Evolutionary conservation across 2,888 invertebrate species (phyloP).

Genomic region (Chrysina gloriosa): DNA sequence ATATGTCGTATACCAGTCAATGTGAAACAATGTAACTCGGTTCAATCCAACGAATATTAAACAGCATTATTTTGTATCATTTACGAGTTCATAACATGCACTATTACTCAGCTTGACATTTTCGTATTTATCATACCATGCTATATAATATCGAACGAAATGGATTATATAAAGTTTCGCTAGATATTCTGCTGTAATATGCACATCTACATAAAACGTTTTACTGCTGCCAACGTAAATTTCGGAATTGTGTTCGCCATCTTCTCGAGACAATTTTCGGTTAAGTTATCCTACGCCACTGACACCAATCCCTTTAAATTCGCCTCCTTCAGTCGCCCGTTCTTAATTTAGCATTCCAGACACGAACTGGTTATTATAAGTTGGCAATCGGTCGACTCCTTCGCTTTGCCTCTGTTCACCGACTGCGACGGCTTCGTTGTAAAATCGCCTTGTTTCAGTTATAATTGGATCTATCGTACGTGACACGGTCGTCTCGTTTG

Average conservation of each 20-base stretch:
- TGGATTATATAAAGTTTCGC: too few relatives aligned
- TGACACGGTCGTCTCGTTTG: slow-evolving; percentile 44
- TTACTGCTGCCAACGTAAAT: background rate
- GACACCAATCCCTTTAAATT: background rate
- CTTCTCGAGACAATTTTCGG: background rate
- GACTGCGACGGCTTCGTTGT: slow-evolving; percentile 22
- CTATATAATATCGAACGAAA: too few relatives aligned
- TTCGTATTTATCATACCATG: too few relatives aligned
- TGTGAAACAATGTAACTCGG: too few relatives aligned
- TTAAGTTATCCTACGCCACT: slow-evolving; percentile 5
- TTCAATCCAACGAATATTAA: too few relatives aligned
- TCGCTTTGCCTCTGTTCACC: slow-evolving; percentile 22
- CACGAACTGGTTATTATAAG: slow-evolving; percentile 44
- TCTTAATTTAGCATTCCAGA: slow-evolving; percentile 40
- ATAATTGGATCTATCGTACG: slow-evolving; percentile 53
- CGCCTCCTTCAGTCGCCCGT: background rate
- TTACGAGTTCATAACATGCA: too few relatives aligned
- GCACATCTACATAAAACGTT: background rate
- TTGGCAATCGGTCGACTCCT: slow-evolving; percentile 43
- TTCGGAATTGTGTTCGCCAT: background rate
- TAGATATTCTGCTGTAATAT: too few relatives aligned
- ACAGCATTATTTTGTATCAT: too few relatives aligned
- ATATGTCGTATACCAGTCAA: too few relatives aligned
- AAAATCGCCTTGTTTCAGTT: slow-evolving; percentile 48
- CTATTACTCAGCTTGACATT: too few relatives aligned